Base-by-base conservation (phyloP, 1,140 invertebrate species). In the Drosophila suzukii region DNA sequence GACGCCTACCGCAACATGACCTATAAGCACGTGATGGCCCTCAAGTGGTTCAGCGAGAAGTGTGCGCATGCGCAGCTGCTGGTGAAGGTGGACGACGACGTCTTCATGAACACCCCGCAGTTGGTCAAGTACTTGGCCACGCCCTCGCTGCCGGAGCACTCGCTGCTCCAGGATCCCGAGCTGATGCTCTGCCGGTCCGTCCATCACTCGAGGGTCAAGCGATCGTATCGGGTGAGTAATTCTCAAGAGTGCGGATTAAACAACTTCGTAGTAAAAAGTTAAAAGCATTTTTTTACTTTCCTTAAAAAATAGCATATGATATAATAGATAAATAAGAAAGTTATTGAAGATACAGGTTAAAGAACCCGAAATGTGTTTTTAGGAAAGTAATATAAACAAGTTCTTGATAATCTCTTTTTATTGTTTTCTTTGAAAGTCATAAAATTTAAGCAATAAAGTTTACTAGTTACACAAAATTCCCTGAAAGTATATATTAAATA, bases 1-100 rank as follows among this genome's bases (percentile, higher is more conserved):
- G 97, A 98, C 93, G 94, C 93, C 34, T 98, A 98, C 88, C 94
- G 95, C 68, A 98, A 98, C 93, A 94, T 98, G 92, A 97, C 97
- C 2, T 97, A 97, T 83, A 98, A 98, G 92, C 96, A 97, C 92
- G 95, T 96, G 5, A 96, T 97, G 94, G 95, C 94, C 1, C 93
- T 98, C n/a, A 96, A 97, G 90, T 98, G 96, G 95, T 94, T 95
- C 44, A 93, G 94, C 6, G 95, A 95, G 84, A 94, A 95, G 92
- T 96, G 95, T 92, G 92, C 93, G 54, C 93, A 94, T 74, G 96
- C 95, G 38, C 95, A 94, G 84, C 96, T 96, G 92, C 92, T 97
- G 74, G 93, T 97, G 75, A 97, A 97, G 92, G 94, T 95, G 81
- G 96, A 97, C 88, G 96, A 97, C 81, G 96, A 97, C 92, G 94